Percentiles rank a stretch among this genome's conserved stretches.
Evolutionary conservation across 2,888 invertebrate genomes (phyloP).

Genomic region (Lasius platythorax): DNA sequence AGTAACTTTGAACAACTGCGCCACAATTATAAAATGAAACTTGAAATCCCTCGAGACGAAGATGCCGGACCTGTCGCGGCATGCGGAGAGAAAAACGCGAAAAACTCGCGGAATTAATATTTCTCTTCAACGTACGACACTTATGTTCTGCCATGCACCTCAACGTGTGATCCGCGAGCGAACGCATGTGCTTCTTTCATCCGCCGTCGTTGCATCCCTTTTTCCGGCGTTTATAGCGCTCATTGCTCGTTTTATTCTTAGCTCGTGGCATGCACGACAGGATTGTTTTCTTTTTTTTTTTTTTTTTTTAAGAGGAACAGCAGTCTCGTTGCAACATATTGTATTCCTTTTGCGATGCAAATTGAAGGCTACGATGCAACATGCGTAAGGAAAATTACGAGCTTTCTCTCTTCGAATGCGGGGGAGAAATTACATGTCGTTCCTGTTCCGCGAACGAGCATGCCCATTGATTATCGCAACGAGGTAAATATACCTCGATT

Average conservation of each 20-base stretch:
- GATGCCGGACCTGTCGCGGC: constrained; percentile 18
- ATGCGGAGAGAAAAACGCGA: constrained; percentile 62
- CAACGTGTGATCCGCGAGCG: constrained; percentile 54
- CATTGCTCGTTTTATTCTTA: constrained; percentile 45
- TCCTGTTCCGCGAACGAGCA: background rate
- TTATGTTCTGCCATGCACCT: constrained; percentile 52
- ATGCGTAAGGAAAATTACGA: constrained; percentile 17
- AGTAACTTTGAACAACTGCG: constrained; percentile 64
- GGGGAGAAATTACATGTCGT: background rate
- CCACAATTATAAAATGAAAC: constrained; percentile 73
- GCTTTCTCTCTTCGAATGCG: background rate
- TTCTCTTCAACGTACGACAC: constrained; percentile 65
- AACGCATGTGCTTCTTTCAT: constrained; percentile 21
- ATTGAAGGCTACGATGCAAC: constrained; percentile 2
- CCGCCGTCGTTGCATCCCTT: constrained; percentile 16
- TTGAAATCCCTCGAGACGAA: constrained; percentile 68
- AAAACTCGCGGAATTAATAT: constrained; percentile 70
- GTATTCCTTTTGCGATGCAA: background rate
- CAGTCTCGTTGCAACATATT: background rate
- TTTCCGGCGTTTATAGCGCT: constrained; percentile 30
- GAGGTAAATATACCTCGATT: background rate
- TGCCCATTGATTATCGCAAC: constrained; percentile 25
- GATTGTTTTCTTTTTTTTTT: background rate
- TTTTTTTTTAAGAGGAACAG: constrained; percentile 37
- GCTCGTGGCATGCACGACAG: constrained; percentile 2